These are phyloP conservation scores for Hydropotes inermis DNA, from an alignment of 2,113 vertebrate species.

Conservation along the genomic window DNA sequence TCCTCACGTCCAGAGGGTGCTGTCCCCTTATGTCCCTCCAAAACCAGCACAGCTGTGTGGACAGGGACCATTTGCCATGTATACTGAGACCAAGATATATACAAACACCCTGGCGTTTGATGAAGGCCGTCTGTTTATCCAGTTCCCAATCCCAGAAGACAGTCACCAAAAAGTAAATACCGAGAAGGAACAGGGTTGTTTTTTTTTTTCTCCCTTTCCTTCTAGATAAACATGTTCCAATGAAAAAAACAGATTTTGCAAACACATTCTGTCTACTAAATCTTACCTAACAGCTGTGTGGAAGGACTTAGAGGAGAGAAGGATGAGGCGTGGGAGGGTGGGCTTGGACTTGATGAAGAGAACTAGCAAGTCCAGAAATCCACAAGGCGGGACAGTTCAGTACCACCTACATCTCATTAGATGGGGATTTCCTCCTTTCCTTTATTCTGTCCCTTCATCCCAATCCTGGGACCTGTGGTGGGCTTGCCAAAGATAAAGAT, in stretches of 20 bases:
- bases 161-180: slow-evolving; percentile 80
- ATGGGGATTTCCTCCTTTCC: not conserved
- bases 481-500: not conserved
- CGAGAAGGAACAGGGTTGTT: slow-evolving; percentile 64
- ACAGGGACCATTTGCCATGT: slow-evolving; percentile 25
- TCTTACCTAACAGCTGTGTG: slow-evolving; percentile 70
- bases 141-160: slow-evolving; percentile 77
- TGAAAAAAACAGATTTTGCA: slow-evolving; percentile 78
- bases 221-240: slow-evolving; percentile 79
- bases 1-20: slow-evolving; percentile 39
- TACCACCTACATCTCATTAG: fast-evolving
- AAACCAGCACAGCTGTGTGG: slow-evolving; percentile 75
- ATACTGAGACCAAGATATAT: slow-evolving; percentile 68
- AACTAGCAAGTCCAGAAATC: not conserved
- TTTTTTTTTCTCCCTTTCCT: slow-evolving; percentile 56
- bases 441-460: not conserved
- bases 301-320: not conserved
- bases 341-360: not conserved
- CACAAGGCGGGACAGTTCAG: not conserved
- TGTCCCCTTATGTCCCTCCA: slow-evolving; percentile 51
- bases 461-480: not conserved
- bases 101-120: slow-evolving; percentile 61
- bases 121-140: slow-evolving; percentile 78
- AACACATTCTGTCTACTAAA: slow-evolving; percentile 69
- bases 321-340: not conserved